Percentiles rank a stretch among this genome's conserved stretches.
Conservation (phyloP, 2,113 vertebrate genomes). For the Taurulus bubalis region DNA sequence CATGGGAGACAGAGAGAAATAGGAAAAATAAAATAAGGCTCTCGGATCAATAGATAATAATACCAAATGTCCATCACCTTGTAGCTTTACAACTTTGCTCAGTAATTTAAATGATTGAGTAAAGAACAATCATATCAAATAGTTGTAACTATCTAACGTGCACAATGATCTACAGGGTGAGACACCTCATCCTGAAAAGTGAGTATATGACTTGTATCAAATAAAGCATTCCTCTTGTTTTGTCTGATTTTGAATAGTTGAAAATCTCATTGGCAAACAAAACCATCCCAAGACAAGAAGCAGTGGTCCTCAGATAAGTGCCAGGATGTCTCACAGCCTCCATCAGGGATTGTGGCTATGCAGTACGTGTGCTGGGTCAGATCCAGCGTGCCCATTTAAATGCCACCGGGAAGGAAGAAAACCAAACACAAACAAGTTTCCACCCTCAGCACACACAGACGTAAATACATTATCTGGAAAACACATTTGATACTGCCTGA, state of each 20-base stretch:
- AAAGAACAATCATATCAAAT: not conserved
- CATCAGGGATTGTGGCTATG: constrained; percentile 53
- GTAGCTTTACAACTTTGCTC: not conserved
- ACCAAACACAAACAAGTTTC: constrained; percentile 62
- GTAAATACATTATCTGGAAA: constrained; percentile 51
- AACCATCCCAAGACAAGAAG: constrained; percentile 19
- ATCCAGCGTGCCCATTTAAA: constrained; percentile 65
- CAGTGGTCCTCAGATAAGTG: constrained; percentile 32
- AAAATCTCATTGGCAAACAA: constrained; percentile 18
- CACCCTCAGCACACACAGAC: constrained; percentile 30
- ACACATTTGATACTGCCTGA: constrained; percentile 24
- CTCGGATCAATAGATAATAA: constrained; percentile 15
- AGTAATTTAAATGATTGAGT: not conserved
- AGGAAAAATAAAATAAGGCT: constrained; percentile 17
- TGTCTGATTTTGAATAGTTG: constrained; percentile 9
- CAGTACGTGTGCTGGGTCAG: constrained; percentile 61
- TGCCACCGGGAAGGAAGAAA: constrained; percentile 56
- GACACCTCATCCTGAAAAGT: constrained; percentile 2
- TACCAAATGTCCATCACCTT: not conserved
- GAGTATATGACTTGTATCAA: not conserved
- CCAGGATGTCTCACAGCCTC: constrained; percentile 46
- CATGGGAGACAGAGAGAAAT: constrained; percentile 14
- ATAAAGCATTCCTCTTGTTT: not conserved
- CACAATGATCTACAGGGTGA: not conserved
- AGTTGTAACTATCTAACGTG: not conserved